A percentile compares a stretch with the other conserved stretches of the same genome.
Conservation (phyloP, 1,140 invertebrate species). For the Drosophila nebulosa region DNA sequence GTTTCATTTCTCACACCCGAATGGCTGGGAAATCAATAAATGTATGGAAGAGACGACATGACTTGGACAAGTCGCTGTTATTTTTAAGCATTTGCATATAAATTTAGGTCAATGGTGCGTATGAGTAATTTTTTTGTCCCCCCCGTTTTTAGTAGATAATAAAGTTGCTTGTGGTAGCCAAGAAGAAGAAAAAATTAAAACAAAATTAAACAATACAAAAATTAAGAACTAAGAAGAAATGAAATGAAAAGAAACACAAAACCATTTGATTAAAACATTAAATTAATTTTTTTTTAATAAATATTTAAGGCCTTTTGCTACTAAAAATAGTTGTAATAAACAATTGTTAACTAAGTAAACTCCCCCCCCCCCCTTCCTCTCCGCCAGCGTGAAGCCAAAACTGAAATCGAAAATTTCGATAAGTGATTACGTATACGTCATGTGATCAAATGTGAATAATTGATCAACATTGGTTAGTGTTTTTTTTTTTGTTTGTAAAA, state of each 20-base stretch:
- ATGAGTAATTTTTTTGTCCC: constrained; percentile 55
- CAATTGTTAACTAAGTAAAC: neutral
- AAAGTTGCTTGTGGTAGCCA: neutral
- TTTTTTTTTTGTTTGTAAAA: neutral
- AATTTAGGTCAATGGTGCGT: constrained; percentile 61
- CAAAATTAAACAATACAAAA: neutral
- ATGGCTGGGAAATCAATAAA: constrained; percentile 54
- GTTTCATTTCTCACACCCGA: constrained; percentile 15
- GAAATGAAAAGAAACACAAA: neutral
- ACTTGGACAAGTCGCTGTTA: constrained; percentile 18
- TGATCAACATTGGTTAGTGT: neutral
- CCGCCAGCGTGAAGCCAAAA: neutral
- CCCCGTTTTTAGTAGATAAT: constrained; percentile 15
- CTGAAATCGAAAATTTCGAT: neutral
- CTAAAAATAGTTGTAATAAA: constrained; percentile 11
- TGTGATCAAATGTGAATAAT: neutral
- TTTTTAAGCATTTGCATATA: constrained; percentile 30
- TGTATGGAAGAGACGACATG: constrained; percentile 20
- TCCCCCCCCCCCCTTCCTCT: too few relatives aligned
- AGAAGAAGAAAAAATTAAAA: neutral
- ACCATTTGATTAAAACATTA: neutral
- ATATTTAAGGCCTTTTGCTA: neutral
- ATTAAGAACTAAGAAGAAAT: too few relatives aligned
- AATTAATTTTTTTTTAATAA: neutral
- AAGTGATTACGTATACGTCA: constrained; percentile 20